Base-by-base conservation (phyloP, 2,797 vertebrate species). In the Danionella dracula region DNA sequence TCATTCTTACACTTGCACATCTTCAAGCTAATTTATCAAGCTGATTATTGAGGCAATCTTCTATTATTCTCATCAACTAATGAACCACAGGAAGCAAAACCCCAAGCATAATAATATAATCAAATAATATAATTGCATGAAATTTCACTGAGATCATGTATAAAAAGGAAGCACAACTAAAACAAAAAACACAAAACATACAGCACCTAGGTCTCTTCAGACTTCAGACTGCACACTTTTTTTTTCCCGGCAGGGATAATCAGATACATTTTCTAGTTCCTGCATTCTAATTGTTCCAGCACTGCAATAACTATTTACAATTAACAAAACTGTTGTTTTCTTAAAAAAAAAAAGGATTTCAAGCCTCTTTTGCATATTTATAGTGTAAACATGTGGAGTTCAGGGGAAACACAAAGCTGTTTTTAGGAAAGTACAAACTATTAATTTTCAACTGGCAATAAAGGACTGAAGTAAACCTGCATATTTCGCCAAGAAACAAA, bases 21-120 rank as follows among this genome's bases (percentile, higher is more conserved):
- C 48, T 42, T 31, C 46, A 55, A 65, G 40, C 42, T 31, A 55
- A 62, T 27, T 27, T 6, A 27, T 3, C 3, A 27, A n/a, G 32
- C 55, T 23, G 27, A 48, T 75, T 51, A 17, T n/a, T n/a, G 19
- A 53, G 56, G n/a, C 19, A 15, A 38, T 40, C 37, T 53, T 72
- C 58, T 44, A 66, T 66, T 71, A 23, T 55, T 59, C 23, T 49
- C 61, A 55, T 56, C 49, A 75, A 72, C 66, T 64, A 65, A 59
- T 55, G 31, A 32, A 42, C 23, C 32, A 56, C 48, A 46, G n/a
- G 6, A 53, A 44, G 35, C n/a, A 48, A 50, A 5, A 29, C 17
- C 53, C 41, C 44, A 27, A 11, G 23, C 20, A 5, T 32, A 64
- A 56, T 56, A 16, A 64, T n/a, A n/a, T n/a, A n/a, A n/a, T n/a